Conservation (phyloP, 2,113 vertebrate species). For the Perca schrenkii region DNA sequence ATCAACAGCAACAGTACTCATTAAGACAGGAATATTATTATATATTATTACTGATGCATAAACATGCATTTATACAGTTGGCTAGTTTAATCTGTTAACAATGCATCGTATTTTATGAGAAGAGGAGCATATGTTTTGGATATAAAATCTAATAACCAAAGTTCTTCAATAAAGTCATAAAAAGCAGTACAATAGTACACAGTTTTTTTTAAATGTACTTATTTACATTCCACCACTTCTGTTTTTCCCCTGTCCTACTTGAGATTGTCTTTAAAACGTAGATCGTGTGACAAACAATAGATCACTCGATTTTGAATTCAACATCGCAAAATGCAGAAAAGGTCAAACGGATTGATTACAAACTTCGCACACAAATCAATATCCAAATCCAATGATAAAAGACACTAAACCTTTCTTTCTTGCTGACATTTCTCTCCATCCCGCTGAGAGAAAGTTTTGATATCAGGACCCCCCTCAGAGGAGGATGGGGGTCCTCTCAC, state of each 20-base stretch:
- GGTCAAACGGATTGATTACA: slow-evolving; percentile 28
- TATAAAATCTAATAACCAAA: too few species aligned
- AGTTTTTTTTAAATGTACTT: neutral
- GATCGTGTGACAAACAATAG: neutral
- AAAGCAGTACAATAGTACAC: too few species aligned
- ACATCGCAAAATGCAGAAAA: slow-evolving; percentile 22
- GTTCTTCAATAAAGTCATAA: too few species aligned
- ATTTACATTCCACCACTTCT: neutral
- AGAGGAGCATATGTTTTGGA: too few species aligned
- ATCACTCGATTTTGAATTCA: slow-evolving; percentile 5
- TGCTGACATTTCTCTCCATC: slow-evolving; percentile 71
- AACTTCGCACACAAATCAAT: slow-evolving; percentile 42
- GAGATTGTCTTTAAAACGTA: neutral
- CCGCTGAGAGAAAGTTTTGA: slow-evolving; percentile 63
- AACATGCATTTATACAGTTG: too few species aligned
- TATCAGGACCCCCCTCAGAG: slow-evolving; percentile 62
- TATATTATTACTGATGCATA: too few species aligned
- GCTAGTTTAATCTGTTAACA: too few species aligned
- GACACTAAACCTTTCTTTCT: slow-evolving; percentile 58
- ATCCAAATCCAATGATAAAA: slow-evolving; percentile 53
- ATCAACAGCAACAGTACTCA: too few species aligned
- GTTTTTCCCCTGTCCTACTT: neutral
- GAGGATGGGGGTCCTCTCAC: slow-evolving; percentile 50
- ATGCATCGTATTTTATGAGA: too few species aligned
- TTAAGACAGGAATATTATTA: too few species aligned